phyloP scores from a whole-genome alignment of 2,113 vertebrate species.

The Nycticryphes semicollaris region DNA sequence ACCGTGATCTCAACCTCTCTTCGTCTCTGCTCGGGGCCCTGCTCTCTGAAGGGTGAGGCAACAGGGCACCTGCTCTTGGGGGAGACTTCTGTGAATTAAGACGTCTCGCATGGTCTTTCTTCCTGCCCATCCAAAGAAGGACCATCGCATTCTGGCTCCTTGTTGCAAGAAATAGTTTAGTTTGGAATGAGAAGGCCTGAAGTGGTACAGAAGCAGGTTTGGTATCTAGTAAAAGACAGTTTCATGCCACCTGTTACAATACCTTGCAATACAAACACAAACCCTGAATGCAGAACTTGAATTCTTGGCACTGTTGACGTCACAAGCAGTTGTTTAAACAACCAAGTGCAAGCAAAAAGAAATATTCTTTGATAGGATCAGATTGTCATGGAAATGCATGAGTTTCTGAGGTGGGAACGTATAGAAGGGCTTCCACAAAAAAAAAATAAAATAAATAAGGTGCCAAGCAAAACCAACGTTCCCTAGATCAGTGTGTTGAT shows the following conservation, averaged over 20 bases:
- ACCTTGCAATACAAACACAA: conserved; percentile 28
- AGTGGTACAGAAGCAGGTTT: background rate
- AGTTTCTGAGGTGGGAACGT: background rate
- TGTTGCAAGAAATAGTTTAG: background rate
- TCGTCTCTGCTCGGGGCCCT: background rate
- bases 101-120: background rate
- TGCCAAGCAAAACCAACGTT: background rate
- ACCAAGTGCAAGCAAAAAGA: background rate
- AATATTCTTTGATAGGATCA: background rate
- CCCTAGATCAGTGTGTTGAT: background rate
- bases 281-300: background rate
- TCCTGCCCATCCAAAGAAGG: background rate
- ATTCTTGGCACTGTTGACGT: background rate
- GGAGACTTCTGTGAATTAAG: background rate
- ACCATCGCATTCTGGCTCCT: background rate
- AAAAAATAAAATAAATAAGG: conserved; percentile 15
- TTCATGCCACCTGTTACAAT: background rate
- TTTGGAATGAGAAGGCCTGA: background rate
- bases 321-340: background rate
- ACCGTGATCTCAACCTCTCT: background rate
- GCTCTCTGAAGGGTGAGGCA: background rate
- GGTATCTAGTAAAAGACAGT: background rate
- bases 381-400: background rate
- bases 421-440: background rate
- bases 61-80: background rate